phyloP scores from a whole-genome alignment of 1,140 invertebrate genomes.

The Liolophura sinensis region DNA sequence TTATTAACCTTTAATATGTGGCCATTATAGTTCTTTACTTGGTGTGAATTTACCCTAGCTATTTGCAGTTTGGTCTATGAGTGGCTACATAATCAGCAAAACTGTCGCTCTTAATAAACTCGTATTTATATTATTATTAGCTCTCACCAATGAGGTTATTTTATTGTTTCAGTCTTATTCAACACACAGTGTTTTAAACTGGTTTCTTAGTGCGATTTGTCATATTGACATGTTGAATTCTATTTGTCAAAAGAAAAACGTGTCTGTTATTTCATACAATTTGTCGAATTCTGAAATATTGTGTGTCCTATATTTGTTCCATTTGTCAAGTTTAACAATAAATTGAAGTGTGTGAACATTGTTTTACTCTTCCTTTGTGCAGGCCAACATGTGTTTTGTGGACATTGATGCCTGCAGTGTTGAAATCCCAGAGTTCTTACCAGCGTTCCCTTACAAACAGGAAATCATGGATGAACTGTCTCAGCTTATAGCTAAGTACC shows the following conservation, averaged over 20 bases:
- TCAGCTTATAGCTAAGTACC: conserved; percentile 75
- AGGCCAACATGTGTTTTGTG: conserved; percentile 80
- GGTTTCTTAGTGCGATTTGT: too few relatives aligned
- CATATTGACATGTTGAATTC: too few relatives aligned
- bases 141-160: too few relatives aligned
- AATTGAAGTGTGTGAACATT: neutral
- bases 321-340: conserved; percentile 1
- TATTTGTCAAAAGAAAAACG: neutral
- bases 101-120: too few relatives aligned
- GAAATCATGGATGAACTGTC: conserved; percentile 86
- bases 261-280: neutral
- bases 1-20: too few relatives aligned
- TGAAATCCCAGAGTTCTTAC: conserved; percentile 94
- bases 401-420: conserved; percentile 92
- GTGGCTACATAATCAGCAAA: too few relatives aligned
- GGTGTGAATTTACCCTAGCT: too few relatives aligned
- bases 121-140: too few relatives aligned
- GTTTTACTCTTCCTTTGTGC: conserved; percentile 16
- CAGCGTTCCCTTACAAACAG: conserved; percentile 85
- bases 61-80: too few relatives aligned
- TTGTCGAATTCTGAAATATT: neutral
- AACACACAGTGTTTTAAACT: too few relatives aligned
- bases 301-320: neutral
- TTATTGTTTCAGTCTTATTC: too few relatives aligned
- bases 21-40: too few relatives aligned